Conservation (phyloP, 2,888 invertebrate genomes). For the Isotomurus palustris region DNA sequence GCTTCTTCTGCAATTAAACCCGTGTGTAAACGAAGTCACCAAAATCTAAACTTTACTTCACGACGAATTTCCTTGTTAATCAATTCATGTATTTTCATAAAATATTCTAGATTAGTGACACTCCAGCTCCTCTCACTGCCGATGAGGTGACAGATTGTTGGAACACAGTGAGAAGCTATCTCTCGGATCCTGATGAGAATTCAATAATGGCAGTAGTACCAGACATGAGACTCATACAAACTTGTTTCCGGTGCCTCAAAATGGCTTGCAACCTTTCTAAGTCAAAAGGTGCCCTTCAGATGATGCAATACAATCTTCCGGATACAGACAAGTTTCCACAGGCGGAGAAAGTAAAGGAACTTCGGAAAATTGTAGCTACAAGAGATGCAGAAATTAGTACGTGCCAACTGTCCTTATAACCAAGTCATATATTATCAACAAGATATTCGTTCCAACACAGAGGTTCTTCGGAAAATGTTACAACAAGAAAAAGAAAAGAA, state of each 20-base stretch:
- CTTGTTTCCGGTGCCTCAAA: conserved; percentile 50
- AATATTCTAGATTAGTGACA: conserved; percentile 17
- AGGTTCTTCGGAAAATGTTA: conserved; percentile 27
- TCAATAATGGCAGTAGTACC: conserved; percentile 47
- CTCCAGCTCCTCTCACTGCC: conserved; percentile 20
- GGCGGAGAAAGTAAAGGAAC: conserved; percentile 12
- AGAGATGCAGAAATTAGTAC: conserved; percentile 37
- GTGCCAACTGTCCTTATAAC: background rate
- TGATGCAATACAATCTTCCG: conserved; percentile 1
- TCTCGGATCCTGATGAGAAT: conserved; percentile 31
- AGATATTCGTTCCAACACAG: conserved; percentile 16
- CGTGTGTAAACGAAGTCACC: conserved; percentile 11
- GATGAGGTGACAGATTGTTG: conserved; percentile 31
- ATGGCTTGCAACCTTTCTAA: conserved; percentile 21
- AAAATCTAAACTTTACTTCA: background rate
- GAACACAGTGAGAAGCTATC: conserved; percentile 29
- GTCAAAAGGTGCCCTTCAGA: background rate
- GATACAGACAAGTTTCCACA: background rate
- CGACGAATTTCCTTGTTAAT: background rate
- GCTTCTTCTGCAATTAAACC: conserved; percentile 45
- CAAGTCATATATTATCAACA: background rate
- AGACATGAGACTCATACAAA: conserved; percentile 49
- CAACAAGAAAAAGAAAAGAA: conserved; percentile 11
- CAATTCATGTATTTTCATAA: background rate
- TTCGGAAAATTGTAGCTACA: conserved; percentile 19